Conservation (phyloP, 2,797 vertebrate genomes). For the Corythornis leucogaster region DNA sequence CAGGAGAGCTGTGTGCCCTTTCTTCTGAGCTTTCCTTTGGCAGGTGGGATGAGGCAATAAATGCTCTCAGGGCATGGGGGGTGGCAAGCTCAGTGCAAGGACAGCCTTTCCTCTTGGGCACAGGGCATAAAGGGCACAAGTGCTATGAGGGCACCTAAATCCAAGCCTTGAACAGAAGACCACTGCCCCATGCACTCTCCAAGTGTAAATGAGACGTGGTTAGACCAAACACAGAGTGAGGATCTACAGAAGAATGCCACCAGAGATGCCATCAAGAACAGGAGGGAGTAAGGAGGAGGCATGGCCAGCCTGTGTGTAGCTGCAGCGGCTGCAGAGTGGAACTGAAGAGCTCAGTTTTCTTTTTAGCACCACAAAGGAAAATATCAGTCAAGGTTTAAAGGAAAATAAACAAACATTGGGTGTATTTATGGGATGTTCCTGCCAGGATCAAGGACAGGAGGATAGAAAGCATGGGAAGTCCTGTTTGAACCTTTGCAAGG, state of each 20-base stretch:
- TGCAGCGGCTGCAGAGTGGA: accelerated
- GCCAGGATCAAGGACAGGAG: neutral
- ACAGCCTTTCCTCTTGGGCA: neutral
- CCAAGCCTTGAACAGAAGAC: no score
- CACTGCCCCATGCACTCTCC: accelerated
- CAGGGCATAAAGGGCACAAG: neutral
- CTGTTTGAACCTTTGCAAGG: neutral
- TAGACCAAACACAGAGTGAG: neutral
- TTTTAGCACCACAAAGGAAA: neutral
- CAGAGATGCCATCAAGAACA: accelerated
- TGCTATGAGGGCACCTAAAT: accelerated
- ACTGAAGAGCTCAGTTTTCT: neutral
- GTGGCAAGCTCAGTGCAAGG: accelerated
- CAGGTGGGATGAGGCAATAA: neutral
- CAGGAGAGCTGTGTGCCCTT: neutral
- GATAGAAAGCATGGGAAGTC: neutral
- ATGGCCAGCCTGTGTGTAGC: neutral
- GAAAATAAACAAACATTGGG: neutral
- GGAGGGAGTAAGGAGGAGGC: accelerated
- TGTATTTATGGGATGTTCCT: neutral
- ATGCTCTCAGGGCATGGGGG: accelerated
- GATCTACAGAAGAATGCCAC: neutral
- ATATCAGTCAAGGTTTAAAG: neutral
- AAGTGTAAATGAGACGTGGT: no score
- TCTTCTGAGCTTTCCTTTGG: neutral